Percentiles rank a stretch among this genome's conserved stretches.
Evolutionary conservation across 2,888 invertebrate species (phyloP).

Genomic region (Pyrocoelia pectoralis): DNA sequence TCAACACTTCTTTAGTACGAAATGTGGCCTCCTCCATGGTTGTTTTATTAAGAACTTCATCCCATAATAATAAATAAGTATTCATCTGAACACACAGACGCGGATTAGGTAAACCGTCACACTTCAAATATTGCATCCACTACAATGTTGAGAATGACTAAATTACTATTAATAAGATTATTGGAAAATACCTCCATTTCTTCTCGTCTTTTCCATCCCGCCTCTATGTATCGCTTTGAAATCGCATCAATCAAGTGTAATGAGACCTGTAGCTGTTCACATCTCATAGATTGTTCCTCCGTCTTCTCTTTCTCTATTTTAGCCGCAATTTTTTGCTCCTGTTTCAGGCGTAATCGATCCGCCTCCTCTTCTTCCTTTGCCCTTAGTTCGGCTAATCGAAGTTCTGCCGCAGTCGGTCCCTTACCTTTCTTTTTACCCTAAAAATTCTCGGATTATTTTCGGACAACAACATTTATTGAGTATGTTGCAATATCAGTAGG

Average conservation of each 20-base stretch:
- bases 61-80: conserved; percentile 65
- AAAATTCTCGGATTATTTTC: background rate
- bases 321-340: conserved; percentile 48
- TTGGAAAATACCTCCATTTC: conserved; percentile 39
- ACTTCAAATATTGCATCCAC: conserved; percentile 65
- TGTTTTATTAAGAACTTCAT: conserved; percentile 56
- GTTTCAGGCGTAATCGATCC: conserved; percentile 45
- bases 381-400: conserved; percentile 46
- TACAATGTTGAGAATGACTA: too few relatives aligned
- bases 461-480: conserved; percentile 33
- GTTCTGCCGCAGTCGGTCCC: conserved; percentile 57
- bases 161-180: too few relatives aligned
- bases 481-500: background rate
- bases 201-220: conserved; percentile 29
- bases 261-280: conserved; percentile 49
- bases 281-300: conserved; percentile 47
- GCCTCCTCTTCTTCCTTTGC: conserved; percentile 44
- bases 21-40: conserved; percentile 56
- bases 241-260: conserved; percentile 26
- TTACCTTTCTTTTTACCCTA: conserved; percentile 60
- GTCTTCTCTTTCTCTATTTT: conserved; percentile 55
- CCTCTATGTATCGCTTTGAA: conserved; percentile 28
- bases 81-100: conserved; percentile 61
- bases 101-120: conserved; percentile 65
- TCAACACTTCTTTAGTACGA: conserved; percentile 59